Conservation (phyloP, 2,888 invertebrate genomes). For the Carcina quercana region DNA sequence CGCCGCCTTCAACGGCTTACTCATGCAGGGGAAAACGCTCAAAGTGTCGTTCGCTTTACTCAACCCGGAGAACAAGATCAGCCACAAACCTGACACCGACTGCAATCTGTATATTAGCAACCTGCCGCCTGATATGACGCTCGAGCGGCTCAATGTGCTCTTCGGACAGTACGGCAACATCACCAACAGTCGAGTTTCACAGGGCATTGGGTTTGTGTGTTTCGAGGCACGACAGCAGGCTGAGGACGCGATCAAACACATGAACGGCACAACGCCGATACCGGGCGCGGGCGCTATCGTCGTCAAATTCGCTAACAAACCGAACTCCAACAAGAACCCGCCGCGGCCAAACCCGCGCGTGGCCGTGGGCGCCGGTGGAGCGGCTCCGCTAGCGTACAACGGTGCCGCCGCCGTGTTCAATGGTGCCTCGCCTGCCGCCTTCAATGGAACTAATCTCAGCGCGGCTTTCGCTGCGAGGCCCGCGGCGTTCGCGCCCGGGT, state of each 20-base stretch:
- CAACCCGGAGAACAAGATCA: constrained; percentile 67
- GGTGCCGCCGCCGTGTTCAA: constrained; percentile 56
- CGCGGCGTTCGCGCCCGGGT: constrained; percentile 51
- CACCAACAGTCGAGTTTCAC: constrained; percentile 68
- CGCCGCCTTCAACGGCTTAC: constrained; percentile 65
- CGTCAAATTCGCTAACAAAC: constrained; percentile 69
- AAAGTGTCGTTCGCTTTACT: constrained; percentile 70
- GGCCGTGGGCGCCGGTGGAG: constrained; percentile 34
- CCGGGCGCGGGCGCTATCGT: constrained; percentile 60
- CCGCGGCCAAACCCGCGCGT: constrained; percentile 52
- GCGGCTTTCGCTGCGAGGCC: constrained; percentile 58
- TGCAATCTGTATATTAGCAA: constrained; percentile 71
- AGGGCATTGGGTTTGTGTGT: constrained; percentile 70
- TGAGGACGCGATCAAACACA: constrained; percentile 61
- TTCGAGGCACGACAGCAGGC: constrained; percentile 61
- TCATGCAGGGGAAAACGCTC: constrained; percentile 70
- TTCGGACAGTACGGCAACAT: constrained; percentile 62
- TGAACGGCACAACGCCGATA: constrained; percentile 63
- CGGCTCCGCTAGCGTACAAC: constrained; percentile 52
- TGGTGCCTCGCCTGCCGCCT: constrained; percentile 45
- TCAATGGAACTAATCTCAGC: constrained; percentile 53
- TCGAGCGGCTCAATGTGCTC: constrained; percentile 60
- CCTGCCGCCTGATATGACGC: constrained; percentile 68
- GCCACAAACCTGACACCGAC: constrained; percentile 68
- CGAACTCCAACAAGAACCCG: constrained; percentile 56